Evolutionary conservation across 2,113 vertebrate genomes (phyloP).

Genomic region (Acanthochromis polyacanthus): DNA sequence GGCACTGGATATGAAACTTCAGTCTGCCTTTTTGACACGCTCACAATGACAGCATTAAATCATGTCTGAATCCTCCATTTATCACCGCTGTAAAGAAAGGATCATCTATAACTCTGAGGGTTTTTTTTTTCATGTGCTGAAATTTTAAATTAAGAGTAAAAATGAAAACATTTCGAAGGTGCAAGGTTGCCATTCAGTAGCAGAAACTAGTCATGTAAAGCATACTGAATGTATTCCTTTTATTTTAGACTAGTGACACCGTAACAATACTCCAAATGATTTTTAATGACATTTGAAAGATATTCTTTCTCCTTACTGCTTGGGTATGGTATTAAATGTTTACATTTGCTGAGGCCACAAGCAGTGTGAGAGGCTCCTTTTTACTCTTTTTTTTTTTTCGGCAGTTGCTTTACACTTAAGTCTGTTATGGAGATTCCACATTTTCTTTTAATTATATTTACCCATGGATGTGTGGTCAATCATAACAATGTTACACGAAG

Average conservation of each 20-base stretch:
- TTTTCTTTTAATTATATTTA: too few species aligned
- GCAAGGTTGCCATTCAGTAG: neutral
- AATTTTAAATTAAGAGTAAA: neutral
- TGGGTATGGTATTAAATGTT: neutral
- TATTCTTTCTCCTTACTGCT: neutral
- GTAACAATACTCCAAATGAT: too few species aligned
- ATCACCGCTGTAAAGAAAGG: conserved; percentile 1
- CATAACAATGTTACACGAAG: too few species aligned
- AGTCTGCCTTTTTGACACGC: conserved; percentile 35
- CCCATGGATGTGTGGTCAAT: too few species aligned
- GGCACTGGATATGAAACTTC: conserved; percentile 22
- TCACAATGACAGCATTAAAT: conserved; percentile 39
- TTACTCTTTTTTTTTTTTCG: too few species aligned
- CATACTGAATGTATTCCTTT: neutral
- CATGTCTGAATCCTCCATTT: conserved; percentile 14
- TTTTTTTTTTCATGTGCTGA: conserved; percentile 7
- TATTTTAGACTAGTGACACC: too few species aligned
- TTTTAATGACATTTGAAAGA: neutral
- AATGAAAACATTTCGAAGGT: neutral
- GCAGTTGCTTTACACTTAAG: neutral
- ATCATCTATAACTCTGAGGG: conserved; percentile 6
- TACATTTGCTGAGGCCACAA: neutral
- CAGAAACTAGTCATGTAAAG: neutral
- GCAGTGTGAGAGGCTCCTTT: neutral
- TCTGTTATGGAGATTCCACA: neutral